Evolutionary conservation across 2,797 vertebrate genomes (phyloP), one percentile per base, ranked within the genome.

Genomic region (Eutrigla gurnardus): DNA sequence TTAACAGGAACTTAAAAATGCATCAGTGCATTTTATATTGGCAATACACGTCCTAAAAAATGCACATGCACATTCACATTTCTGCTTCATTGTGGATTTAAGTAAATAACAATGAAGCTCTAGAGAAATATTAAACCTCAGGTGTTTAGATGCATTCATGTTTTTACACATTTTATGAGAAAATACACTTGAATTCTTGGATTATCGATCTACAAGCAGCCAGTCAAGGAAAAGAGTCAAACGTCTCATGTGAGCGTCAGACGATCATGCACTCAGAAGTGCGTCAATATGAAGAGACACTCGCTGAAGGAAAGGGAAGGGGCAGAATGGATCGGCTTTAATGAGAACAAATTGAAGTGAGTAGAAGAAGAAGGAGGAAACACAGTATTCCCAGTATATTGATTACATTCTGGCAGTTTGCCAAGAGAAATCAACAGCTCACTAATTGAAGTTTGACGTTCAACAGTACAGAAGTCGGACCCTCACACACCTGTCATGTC

Each of bases 261-360:
- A 36, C 43, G 61, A 62, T 67, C 42, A 3, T 67, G 54, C 59
- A 3, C 35, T 67, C 32, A 33, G 15, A 66, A 37, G 61, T 52
- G 71, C 54, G 12, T 2, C 60, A 46, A 4, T 37, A 25, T 53
- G 32, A 81, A 42, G 73, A 73, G 70, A 68, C 67, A 40, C 17
- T 25, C 45, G 53, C 72, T 59, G 60, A 53, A 78, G 69, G 61
- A 67, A 61, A 66, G 45, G 61, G 36, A 45, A 74, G 62, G 33
- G 73, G 68, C 8, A 49, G 55, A 72, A 84, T 77, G 64, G 64
- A 82, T 86, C 75, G 49, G 47, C 18, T 77, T 70, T 86, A 90
- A 87, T 85, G 70, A 86, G 84, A 60, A 80, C 81, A 90, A 89
- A 90, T 86, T 80, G 73, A 77, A 71, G 62, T 1, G 32, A 83